Conservation (phyloP, 2,113 vertebrate genomes). For the Microcebus ravelobensis region DNA sequence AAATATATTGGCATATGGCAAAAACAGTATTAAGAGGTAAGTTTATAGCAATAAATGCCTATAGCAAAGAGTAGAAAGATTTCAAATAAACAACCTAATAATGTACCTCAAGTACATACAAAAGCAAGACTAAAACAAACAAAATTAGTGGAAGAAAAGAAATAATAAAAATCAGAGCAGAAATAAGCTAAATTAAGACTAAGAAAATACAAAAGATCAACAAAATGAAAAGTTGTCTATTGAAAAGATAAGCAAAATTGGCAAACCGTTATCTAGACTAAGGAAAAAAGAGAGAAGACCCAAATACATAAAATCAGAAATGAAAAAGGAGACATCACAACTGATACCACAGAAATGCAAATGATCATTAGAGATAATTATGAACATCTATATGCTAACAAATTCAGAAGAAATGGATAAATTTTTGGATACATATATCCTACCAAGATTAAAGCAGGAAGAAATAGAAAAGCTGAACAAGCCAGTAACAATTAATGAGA, state of each 20-base stretch:
- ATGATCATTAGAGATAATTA: background rate
- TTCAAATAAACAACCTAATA: background rate
- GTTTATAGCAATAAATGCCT: background rate
- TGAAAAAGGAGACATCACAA: background rate
- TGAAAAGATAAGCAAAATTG: background rate
- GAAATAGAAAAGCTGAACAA: background rate
- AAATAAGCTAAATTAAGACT: background rate
- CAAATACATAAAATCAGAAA: background rate
- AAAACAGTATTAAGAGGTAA: background rate
- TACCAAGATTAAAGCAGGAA: background rate
- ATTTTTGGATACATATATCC: background rate
- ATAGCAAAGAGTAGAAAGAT: background rate
- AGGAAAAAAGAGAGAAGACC: background rate
- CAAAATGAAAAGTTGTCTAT: background rate
- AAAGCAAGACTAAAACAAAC: background rate
- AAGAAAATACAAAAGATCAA: background rate
- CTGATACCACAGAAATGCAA: background rate
- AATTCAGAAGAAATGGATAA: background rate
- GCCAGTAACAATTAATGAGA: background rate
- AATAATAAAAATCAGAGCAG: background rate
- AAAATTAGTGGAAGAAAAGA: background rate
- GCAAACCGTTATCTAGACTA: background rate
- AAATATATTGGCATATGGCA: background rate
- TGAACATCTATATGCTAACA: background rate
- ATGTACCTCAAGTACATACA: background rate